Percentiles rank a stretch among this genome's conserved stretches.
Evolutionary conservation across 2,113 vertebrate species (phyloP).

Genomic region (Leptodactylus fuscus): DNA sequence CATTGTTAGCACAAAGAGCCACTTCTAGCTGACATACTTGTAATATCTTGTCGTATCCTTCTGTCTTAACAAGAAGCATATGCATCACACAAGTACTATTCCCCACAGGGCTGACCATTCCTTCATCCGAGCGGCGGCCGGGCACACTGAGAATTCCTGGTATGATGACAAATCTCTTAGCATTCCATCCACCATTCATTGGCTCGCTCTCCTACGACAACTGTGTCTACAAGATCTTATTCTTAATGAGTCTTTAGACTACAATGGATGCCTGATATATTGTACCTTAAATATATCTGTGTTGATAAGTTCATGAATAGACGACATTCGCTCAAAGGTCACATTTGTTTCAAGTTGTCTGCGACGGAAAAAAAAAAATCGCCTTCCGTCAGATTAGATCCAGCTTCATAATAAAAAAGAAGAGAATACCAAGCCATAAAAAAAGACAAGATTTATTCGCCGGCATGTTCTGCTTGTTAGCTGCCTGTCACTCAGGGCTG

Average conservation of each 20-base stretch:
- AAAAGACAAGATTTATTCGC: conserved; percentile 19
- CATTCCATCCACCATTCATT: conserved; percentile 28
- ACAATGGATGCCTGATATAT: conserved; percentile 56
- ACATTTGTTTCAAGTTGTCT: conserved; percentile 58
- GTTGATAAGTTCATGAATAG: conserved; percentile 51
- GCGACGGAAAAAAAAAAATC: neutral
- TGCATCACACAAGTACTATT: conserved; percentile 52
- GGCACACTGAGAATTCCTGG: conserved; percentile 42
- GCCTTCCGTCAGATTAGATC: conserved; percentile 17
- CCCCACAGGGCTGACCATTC: conserved; percentile 39
- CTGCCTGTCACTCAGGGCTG: conserved; percentile 1
- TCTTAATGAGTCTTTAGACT: conserved; percentile 48
- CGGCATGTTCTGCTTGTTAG: conserved; percentile 14
- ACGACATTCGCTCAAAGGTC: conserved; percentile 57
- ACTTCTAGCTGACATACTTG: conserved; percentile 41
- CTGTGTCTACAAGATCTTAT: conserved; percentile 56
- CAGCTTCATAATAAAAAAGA: conserved; percentile 18
- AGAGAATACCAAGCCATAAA: conserved; percentile 4
- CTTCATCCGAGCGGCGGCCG: conserved; percentile 17
- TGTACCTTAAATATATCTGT: conserved; percentile 60
- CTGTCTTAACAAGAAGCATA: conserved; percentile 57
- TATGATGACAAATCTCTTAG: conserved; percentile 58
- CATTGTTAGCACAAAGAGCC: conserved; percentile 44
- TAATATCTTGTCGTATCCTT: conserved; percentile 46
- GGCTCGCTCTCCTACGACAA: conserved; percentile 50